A percentile compares a stretch with the other conserved stretches of the same genome.
Evolutionary conservation across 2,888 invertebrate species (phyloP).

Genomic region (Malacosoma neustria): DNA sequence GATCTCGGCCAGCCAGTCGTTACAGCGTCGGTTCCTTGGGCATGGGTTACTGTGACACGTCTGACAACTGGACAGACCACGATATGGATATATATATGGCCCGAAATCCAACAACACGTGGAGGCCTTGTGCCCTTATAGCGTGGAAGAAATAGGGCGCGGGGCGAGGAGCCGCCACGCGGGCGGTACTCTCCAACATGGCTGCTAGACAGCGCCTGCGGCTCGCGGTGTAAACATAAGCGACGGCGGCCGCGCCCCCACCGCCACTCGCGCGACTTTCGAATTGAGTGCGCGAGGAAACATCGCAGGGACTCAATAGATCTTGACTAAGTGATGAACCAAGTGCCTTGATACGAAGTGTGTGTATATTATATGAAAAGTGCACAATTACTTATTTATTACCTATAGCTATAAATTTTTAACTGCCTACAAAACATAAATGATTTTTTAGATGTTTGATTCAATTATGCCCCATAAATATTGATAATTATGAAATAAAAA

Average conservation of each 20-base stretch:
- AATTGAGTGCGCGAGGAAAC: slow-evolving; percentile 5
- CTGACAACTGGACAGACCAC: slow-evolving; percentile 95
- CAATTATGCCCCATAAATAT: too few species aligned
- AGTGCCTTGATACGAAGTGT: not conserved
- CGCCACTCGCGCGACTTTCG: slow-evolving; percentile 20
- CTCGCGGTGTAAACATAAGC: slow-evolving; percentile 37
- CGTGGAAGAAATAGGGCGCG: slow-evolving; percentile 39
- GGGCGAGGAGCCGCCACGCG: slow-evolving; percentile 27
- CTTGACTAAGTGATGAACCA: not conserved
- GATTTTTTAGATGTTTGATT: too few species aligned
- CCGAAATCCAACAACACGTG: slow-evolving; percentile 89
- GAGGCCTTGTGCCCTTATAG: slow-evolving; percentile 89
- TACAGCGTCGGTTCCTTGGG: slow-evolving; percentile 88
- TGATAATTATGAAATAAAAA: too few species aligned
- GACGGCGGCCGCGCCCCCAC: slow-evolving; percentile 21
- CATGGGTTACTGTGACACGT: slow-evolving; percentile 91
- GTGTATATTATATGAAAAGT: not conserved
- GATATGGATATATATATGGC: slow-evolving; percentile 97
- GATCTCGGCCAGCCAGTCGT: slow-evolving; percentile 87
- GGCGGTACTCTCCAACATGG: slow-evolving; percentile 30
- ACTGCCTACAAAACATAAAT: too few species aligned
- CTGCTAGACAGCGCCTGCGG: slow-evolving; percentile 26
- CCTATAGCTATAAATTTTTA: too few species aligned
- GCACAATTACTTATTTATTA: not conserved
- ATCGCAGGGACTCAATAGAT: not conserved